These are phyloP conservation scores for Branchinecta lynchi DNA, from an alignment of 1,140 invertebrate genomes.

Conservation along the genomic window DNA sequence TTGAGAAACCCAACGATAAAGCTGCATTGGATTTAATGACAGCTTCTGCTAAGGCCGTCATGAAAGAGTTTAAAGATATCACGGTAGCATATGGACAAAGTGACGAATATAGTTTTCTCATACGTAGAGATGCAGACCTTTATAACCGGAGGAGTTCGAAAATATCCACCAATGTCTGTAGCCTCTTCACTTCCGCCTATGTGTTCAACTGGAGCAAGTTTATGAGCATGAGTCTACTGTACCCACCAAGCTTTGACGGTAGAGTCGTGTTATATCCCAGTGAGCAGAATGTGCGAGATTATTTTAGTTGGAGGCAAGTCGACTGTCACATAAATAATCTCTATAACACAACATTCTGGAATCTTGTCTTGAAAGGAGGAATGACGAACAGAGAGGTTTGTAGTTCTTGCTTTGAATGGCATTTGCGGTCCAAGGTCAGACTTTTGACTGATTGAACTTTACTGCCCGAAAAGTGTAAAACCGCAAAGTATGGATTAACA, in stretches of 20 bases:
- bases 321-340: conserved; percentile 97
- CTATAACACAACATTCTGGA: conserved; percentile 95
- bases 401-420: neutral
- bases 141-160: conserved; percentile 69
- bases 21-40: conserved; percentile 74
- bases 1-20: conserved; percentile 80
- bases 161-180: conserved; percentile 65
- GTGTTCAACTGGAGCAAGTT: conserved; percentile 69
- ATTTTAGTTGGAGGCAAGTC: conserved; percentile 89
- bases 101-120: conserved; percentile 93
- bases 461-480: no score
- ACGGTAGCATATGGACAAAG: conserved; percentile 79
- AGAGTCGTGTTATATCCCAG: conserved; percentile 74
- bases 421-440: no score
- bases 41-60: conserved; percentile 57
- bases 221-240: conserved; percentile 53
- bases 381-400: conserved; percentile 49
- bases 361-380: conserved; percentile 57
- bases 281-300: conserved; percentile 73
- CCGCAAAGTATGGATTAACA: no score
- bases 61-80: conserved; percentile 74
- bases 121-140: conserved; percentile 49
- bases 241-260: conserved; percentile 83
- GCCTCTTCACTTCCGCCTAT: conserved; percentile 74
- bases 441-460: no score